These are phyloP conservation scores for Ophioderma brevispina DNA, from an alignment of 35 echinoderm and acorn worm genomes.

Conservation along the genomic window DNA sequence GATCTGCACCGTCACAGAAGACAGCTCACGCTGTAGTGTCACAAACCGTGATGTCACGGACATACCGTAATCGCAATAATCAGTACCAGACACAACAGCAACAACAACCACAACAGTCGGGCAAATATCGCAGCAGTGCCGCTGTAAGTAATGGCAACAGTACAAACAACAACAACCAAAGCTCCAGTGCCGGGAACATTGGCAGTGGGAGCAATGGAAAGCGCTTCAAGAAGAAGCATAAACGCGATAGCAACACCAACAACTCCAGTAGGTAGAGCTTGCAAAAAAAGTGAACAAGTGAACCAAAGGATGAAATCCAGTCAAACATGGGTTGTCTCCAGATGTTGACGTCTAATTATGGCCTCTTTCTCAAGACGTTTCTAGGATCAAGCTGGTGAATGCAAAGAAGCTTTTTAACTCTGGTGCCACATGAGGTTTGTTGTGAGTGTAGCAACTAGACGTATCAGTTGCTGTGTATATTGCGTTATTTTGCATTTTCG, in stretches of 20 bases:
- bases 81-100: conserved; percentile 24
- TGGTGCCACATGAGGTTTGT: too few relatives aligned
- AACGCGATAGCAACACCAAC: background rate
- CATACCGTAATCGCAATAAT: conserved; percentile 60
- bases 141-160: conserved; percentile 14
- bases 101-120: background rate
- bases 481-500: too few relatives aligned
- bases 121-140: conserved; percentile 29
- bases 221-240: background rate
- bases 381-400: background rate
- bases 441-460: too few relatives aligned
- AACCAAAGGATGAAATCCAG: background rate
- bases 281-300: background rate
- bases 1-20: background rate
- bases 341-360: background rate
- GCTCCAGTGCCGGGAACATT: conserved; percentile 16
- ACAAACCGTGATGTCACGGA: conserved; percentile 55
- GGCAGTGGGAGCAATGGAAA: conserved; percentile 16
- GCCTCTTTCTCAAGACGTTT: background rate
- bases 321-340: too few relatives aligned
- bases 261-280: background rate
- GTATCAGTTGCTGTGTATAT: too few relatives aligned
- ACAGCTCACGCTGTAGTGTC: background rate
- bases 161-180: conserved; percentile 13
- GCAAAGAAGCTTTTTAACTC: too few relatives aligned